Percentiles rank a stretch among this genome's conserved stretches.
Conservation (phyloP, 2,113 vertebrate genomes). For the Vombatus ursinus region DNA sequence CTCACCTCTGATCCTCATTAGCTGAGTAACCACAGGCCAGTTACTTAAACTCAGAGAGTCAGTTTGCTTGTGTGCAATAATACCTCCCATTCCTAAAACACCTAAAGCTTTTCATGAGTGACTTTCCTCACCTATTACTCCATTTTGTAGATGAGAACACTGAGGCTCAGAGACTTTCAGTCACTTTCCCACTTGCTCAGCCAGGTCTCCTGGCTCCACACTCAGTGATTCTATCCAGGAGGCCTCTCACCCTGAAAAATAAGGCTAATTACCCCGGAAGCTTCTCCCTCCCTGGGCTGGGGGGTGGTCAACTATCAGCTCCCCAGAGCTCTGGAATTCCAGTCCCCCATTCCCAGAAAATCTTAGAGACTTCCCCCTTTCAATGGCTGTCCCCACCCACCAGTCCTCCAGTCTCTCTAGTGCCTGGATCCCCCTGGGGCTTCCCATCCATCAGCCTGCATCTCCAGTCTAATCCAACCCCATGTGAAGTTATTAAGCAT, state of each 20-base stretch:
- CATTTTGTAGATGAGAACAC: not conserved
- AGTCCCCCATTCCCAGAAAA: too few species aligned
- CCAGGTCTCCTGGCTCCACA: too few species aligned
- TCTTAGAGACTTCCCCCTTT: not conserved
- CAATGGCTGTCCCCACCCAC: not conserved
- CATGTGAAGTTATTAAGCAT: not conserved
- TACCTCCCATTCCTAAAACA: not conserved
- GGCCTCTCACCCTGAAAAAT: not conserved
- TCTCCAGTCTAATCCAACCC: not conserved
- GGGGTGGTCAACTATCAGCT: not conserved
- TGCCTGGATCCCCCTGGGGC: not conserved
- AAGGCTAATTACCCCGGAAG: not conserved
- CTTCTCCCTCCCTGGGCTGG: not conserved
- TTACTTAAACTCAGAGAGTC: not conserved
- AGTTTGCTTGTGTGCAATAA: not conserved
- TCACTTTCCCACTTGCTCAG: not conserved
- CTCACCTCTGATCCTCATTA: not conserved
- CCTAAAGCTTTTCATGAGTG: not conserved
- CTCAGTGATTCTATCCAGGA: not conserved
- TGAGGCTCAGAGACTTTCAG: too few species aligned
- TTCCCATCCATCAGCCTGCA: not conserved
- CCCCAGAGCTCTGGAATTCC: not conserved
- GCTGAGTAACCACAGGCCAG: not conserved
- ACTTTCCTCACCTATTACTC: not conserved
- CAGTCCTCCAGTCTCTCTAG: not conserved